phyloP scores from a whole-genome alignment of 2,113 vertebrate species.

The Cephalopterus ornatus region DNA sequence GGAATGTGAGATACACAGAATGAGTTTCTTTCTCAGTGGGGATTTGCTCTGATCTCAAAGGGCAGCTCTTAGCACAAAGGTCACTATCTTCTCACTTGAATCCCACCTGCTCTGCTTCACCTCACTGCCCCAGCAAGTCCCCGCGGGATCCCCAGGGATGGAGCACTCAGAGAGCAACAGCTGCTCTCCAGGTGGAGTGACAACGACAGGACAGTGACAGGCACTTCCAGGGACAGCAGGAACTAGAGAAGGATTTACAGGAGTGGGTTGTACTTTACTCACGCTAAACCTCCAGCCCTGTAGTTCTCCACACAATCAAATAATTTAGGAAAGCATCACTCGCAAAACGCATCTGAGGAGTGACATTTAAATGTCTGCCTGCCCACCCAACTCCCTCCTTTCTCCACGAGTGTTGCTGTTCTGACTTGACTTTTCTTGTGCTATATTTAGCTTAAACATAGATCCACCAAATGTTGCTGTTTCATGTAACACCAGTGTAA shows the following conservation, averaged over 20 bases:
- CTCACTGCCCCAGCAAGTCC: not conserved
- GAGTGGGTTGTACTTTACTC: not conserved
- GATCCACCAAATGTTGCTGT: slow-evolving; percentile 19
- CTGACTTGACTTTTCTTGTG: not conserved
- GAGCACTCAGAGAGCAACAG: not conserved
- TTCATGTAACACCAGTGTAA: not conserved
- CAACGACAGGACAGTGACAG: not conserved
- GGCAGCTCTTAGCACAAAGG: not conserved
- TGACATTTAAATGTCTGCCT: not conserved
- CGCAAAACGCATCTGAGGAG: not conserved
- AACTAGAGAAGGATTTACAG: not conserved
- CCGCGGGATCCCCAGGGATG: not conserved
- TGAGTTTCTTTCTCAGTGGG: not conserved
- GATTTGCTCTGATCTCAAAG: not conserved
- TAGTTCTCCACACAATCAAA: not conserved
- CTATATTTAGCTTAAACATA: slow-evolving; percentile 9
- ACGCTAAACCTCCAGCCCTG: not conserved
- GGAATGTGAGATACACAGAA: not conserved
- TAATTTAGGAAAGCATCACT: not conserved
- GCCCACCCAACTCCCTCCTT: not conserved
- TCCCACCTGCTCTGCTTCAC: not conserved
- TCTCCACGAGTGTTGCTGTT: not conserved
- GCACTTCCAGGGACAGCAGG: not conserved
- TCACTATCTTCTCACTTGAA: not conserved
- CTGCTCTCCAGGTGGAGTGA: not conserved